phyloP scores from a whole-genome alignment of 92 coral and sea anemone species.

The Phenganax marumi region DNA sequence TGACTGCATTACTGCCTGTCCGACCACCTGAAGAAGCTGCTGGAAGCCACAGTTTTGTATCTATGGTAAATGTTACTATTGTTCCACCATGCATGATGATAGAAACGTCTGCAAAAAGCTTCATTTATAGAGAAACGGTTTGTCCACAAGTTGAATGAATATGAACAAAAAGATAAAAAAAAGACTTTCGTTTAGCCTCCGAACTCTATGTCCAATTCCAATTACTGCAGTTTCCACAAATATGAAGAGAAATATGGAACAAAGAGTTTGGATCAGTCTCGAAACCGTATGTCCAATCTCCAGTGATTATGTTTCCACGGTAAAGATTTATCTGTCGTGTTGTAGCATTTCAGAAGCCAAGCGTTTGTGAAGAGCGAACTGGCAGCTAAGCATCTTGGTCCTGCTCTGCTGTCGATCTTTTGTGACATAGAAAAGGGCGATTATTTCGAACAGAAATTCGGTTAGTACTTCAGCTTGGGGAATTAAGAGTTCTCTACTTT shows the following conservation, averaged over 20 bases:
- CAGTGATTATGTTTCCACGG: background rate
- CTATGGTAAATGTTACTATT: conserved; percentile 54
- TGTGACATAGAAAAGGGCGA: conserved; percentile 96
- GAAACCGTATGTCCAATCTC: no score
- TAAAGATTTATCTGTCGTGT: background rate
- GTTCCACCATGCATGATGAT: background rate
- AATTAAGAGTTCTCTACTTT: background rate
- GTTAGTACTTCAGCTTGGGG: conserved; percentile 54
- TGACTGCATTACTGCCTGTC: conserved; percentile 79
- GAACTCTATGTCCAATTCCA: no score
- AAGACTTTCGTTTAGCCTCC: no score
- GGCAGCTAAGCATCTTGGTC: conserved; percentile 75
- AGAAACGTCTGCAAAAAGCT: no score
- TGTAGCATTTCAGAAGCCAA: conserved; percentile 78
- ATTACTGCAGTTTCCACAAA: no score
- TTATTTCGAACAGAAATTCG: conserved; percentile 97
- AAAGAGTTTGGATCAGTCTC: no score
- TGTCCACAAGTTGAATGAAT: no score
- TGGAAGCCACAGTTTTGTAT: conserved; percentile 56
- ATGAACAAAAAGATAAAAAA: no score
- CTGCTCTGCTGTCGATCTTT: conserved; percentile 71
- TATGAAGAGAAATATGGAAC: no score
- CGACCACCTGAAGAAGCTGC: conserved; percentile 53
- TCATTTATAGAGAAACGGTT: no score
- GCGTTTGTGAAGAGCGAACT: conserved; percentile 72